phyloP scores from a whole-genome alignment of 2,888 invertebrate genomes.

The Beris chalybata region DNA sequence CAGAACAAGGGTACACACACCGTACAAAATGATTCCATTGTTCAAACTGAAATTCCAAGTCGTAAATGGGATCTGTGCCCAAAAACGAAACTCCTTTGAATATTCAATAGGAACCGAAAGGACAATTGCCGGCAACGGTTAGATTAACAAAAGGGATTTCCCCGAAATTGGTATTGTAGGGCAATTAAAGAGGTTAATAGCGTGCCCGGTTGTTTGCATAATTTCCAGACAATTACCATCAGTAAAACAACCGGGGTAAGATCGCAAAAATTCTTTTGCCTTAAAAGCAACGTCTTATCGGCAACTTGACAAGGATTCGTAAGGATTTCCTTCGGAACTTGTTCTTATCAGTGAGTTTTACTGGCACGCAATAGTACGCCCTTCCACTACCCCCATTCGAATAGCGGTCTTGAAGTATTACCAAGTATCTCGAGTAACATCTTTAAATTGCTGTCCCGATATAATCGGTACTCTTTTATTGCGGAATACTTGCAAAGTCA shows the following conservation, averaged over 20 bases:
- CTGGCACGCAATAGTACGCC: background rate
- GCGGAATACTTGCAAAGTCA: constrained; percentile 5
- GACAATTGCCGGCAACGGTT: constrained; percentile 17
- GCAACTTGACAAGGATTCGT: constrained; percentile 19
- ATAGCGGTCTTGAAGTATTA: background rate
- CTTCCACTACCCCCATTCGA: constrained; percentile 12
- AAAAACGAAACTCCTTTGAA: constrained; percentile 14
- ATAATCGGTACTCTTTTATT: background rate
- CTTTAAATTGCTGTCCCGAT: constrained; percentile 23
- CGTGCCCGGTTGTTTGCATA: constrained; percentile 26
- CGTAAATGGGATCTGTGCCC: constrained; percentile 15
- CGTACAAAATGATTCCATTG: too few relatives aligned
- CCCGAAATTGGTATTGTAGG: constrained; percentile 20
- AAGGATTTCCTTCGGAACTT: too few relatives aligned
- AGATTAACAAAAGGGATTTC: constrained; percentile 28
- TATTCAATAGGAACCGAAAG: constrained; percentile 23
- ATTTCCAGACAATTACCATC: constrained; percentile 26
- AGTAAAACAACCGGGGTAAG: background rate
- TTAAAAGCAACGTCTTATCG: constrained; percentile 2
- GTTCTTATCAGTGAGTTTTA: constrained; percentile 3
- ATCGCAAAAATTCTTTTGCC: background rate
- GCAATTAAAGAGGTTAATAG: constrained; percentile 25
- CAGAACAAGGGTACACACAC: too few relatives aligned
- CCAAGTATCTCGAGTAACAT: constrained; percentile 15
- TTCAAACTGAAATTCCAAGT: background rate